A percentile compares a stretch with the other conserved stretches of the same genome.
phyloP scores from a whole-genome alignment of 2,888 invertebrate genomes.

The Brachyopa scutellaris region DNA sequence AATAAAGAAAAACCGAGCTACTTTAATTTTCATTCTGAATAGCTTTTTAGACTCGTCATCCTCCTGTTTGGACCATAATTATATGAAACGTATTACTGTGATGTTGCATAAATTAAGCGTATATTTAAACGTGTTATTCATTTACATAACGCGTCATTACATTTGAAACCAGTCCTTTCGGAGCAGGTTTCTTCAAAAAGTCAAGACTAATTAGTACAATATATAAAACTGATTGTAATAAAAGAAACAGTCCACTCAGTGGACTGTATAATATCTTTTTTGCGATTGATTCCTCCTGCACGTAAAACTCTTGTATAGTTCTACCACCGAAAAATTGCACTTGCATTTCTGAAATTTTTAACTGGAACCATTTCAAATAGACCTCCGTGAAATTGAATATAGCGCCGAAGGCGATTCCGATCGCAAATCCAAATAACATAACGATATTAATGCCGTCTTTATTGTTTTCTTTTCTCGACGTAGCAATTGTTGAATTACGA shows the following conservation, averaged over 20 bases:
- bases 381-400: slow-evolving; percentile 27
- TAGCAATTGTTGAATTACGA: not conserved
- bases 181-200: slow-evolving; percentile 53
- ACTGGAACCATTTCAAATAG: slow-evolving; percentile 44
- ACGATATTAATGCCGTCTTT: slow-evolving; percentile 40
- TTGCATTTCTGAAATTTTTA: slow-evolving; percentile 21
- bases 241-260: slow-evolving; percentile 20
- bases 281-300: slow-evolving; percentile 14
- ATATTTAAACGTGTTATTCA: slow-evolving; percentile 17
- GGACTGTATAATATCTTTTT: slow-evolving; percentile 32
- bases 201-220: slow-evolving; percentile 6
- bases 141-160: slow-evolving; percentile 52
- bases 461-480: not conserved
- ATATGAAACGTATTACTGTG: too few relatives aligned
- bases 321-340: slow-evolving; percentile 23
- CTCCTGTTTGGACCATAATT: too few relatives aligned
- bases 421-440: slow-evolving; percentile 52
- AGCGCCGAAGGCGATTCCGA: slow-evolving; percentile 25
- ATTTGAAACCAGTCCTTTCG: slow-evolving; percentile 46
- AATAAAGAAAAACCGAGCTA: too few relatives aligned
- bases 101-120: not conserved
- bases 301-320: slow-evolving; percentile 33
- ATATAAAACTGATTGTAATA: not conserved
- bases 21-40: too few relatives aligned
- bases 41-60: too few relatives aligned